Base-by-base conservation (phyloP, 2,888 invertebrate species). In the Mellilla xanthometata region DNA sequence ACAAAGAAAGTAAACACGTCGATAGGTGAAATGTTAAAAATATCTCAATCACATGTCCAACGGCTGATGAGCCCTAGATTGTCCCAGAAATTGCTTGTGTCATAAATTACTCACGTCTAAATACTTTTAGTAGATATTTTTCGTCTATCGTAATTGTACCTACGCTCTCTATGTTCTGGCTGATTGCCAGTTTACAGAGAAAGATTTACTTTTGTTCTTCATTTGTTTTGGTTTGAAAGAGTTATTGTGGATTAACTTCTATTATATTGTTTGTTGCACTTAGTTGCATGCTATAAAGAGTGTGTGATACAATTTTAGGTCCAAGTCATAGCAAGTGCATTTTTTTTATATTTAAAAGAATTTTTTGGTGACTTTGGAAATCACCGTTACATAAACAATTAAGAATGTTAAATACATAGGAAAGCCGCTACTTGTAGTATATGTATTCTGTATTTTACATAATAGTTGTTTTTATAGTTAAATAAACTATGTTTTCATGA, bases 21-120 rank as follows among this genome's bases (percentile, higher is more conserved):
- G 24, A 36, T 41, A 31, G 23, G 12, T 11, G 15, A 36, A 8
- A 7, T 6, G 15, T 7, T 19, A 8, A 28, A 46, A 41, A 41
- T 41, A 33, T 3, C 15, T 12, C 19, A 11, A 19, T 12, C 36
- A 47, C 35, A 23, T 30, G 0, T 24, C n/a, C 9, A 3, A 12
- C 6, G 33, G 12, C 24, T 29, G 23, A 7, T 2, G 9, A 38
- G 41, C 47, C 38, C 33, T 47, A 41, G 12, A 41, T 38, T 38
- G 24, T 38, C 38, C 33, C 33, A 48, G 29, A 39, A 41, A 42
- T 36, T 41, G 23, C 33, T 26, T 38, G 39, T 33, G 33, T 22
- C 33, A 48, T 48, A 48, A 48, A 48, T 41, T 36, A 48, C 28
- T 9, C 2, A 34, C 41, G 32, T 29, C 38, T 32, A 46, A 33